Conservation (phyloP, 2,113 vertebrate genomes). For the Myrmecophaga tridactyla region DNA sequence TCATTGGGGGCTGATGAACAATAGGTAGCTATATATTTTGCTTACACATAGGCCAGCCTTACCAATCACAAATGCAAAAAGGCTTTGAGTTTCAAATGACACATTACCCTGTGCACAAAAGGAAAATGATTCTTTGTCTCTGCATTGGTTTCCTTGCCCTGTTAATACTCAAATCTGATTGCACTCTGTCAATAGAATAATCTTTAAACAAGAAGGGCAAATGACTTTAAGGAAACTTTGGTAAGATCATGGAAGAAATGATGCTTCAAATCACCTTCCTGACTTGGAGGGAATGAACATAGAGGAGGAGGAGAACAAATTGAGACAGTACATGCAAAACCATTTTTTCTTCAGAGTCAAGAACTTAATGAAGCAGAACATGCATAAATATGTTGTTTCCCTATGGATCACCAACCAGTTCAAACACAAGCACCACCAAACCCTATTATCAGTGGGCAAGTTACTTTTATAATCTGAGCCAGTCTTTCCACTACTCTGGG, state of each 20-base stretch:
- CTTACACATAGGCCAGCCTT: neutral
- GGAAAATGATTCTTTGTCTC: constrained; percentile 23
- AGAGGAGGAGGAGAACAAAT: neutral
- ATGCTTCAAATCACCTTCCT: neutral
- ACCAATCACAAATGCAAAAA: neutral
- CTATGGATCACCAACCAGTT: neutral
- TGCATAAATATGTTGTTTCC: neutral
- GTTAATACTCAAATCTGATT: neutral
- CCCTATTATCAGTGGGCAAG: neutral
- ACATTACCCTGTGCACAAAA: neutral
- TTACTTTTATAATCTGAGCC: constrained; percentile 42
- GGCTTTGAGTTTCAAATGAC: neutral
- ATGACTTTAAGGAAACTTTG: neutral
- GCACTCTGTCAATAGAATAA: constrained; percentile 3
- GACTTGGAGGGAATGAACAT: neutral
- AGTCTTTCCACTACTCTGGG: neutral
- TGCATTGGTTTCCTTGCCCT: neutral
- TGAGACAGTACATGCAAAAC: constrained; percentile 37
- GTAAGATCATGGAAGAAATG: neutral
- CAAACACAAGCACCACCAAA: neutral
- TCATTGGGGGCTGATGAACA: constrained; percentile 18
- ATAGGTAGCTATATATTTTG: neutral
- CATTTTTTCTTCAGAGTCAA: constrained; percentile 35
- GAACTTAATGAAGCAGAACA: constrained; percentile 18
- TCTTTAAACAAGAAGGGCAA: constrained; percentile 28